Evolutionary conservation across 2,113 vertebrate species (phyloP).

Genomic region (Papio anubis): DNA sequence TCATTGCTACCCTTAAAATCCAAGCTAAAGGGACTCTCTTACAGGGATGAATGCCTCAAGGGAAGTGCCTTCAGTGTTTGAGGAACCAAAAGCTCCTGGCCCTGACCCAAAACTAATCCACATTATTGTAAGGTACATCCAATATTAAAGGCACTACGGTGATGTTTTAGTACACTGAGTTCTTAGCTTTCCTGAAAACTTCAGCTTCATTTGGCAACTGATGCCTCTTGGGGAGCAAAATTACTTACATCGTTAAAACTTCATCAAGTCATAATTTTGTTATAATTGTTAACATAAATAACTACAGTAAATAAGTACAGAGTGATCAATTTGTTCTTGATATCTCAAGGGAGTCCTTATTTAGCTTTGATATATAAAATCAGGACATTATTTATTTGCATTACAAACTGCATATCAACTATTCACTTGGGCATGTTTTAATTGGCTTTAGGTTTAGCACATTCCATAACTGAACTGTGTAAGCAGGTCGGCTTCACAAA

Average conservation of each 20-base stretch:
- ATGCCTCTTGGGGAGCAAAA: conserved; percentile 74
- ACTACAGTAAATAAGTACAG: conserved; percentile 56
- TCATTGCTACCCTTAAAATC: neutral
- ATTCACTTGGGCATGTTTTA: neutral
- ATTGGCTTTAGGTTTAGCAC: conserved; percentile 13
- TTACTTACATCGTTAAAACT: conserved; percentile 76
- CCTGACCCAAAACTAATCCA: neutral
- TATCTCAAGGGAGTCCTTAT: conserved; percentile 46
- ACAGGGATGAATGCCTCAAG: neutral
- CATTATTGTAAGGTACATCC: neutral
- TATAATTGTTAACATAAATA: conserved; percentile 73
- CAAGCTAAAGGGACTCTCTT: neutral
- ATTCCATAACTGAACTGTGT: neutral
- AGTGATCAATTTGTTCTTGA: conserved; percentile 56
- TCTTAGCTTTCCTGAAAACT: conserved; percentile 16
- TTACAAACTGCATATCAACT: neutral
- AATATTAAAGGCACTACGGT: neutral
- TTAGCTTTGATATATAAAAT: conserved; percentile 59
- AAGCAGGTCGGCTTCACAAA: neutral
- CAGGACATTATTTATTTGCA: conserved; percentile 46
- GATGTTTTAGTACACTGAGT: neutral
- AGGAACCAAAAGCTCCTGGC: neutral
- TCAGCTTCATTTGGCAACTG: conserved; percentile 62
- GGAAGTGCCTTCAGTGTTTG: neutral
- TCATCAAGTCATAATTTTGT: conserved; percentile 75